These are phyloP conservation scores for Muscicapa adusta DNA, from an alignment of 2,113 vertebrate species.

Conservation along the genomic window DNA sequence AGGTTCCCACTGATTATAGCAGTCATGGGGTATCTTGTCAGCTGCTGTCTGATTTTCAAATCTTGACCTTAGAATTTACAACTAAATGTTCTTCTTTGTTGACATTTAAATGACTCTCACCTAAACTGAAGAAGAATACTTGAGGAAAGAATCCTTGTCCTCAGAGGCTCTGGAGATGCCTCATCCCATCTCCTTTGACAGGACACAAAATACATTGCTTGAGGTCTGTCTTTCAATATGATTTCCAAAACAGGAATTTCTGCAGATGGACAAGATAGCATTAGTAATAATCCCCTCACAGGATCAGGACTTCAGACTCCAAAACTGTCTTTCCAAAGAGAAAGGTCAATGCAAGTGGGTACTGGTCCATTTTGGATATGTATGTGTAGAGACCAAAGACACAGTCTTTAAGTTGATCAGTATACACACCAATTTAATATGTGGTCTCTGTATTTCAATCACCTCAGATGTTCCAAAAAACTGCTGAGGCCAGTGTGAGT, in stretches of 20 bases:
- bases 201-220: background rate
- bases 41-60: background rate
- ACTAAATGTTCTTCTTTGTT: background rate
- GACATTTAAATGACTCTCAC: background rate
- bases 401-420: background rate
- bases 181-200: background rate
- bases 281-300: background rate
- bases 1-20: background rate
- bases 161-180: background rate
- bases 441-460: background rate
- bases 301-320: background rate
- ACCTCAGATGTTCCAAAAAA: background rate
- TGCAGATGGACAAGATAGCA: background rate
- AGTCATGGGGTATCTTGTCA: background rate
- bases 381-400: background rate
- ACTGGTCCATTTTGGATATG: background rate
- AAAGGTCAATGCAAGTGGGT: background rate
- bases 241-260: background rate
- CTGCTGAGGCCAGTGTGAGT: background rate
- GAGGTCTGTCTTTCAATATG: accelerated
- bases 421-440: background rate
- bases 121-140: background rate
- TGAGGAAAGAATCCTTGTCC: background rate
- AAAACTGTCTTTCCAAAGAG: background rate
- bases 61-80: background rate